Conservation (phyloP, 2,888 invertebrate species). For the Lingula anatina region DNA sequence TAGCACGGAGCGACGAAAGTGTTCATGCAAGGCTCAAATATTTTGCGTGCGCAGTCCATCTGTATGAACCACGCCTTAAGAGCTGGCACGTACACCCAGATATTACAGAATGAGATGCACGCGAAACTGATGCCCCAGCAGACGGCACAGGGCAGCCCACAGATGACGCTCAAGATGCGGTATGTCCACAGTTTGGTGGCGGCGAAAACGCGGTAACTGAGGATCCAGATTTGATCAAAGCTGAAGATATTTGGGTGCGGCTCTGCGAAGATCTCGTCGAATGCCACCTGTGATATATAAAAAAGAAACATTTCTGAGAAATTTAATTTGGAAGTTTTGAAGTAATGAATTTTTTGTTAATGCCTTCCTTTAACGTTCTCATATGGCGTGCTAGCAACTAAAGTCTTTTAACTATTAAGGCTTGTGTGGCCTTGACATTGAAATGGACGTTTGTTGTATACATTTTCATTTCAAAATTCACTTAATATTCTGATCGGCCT, state of each 20-base stretch:
- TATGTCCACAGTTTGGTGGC: conserved; percentile 63
- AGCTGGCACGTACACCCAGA: conserved; percentile 20
- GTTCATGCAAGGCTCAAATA: conserved; percentile 11
- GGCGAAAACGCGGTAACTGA: conserved; percentile 55
- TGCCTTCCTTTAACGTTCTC: too few relatives aligned
- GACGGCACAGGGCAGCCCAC: conserved; percentile 65
- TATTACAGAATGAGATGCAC: conserved; percentile 59
- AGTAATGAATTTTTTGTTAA: too few relatives aligned
- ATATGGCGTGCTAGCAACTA: too few relatives aligned
- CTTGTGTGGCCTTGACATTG: too few relatives aligned
- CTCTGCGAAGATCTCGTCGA: conserved; percentile 31
- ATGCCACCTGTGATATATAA: conserved; percentile 58
- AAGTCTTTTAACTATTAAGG: too few relatives aligned
- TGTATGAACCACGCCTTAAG: conserved; percentile 14
- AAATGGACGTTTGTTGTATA: too few relatives aligned
- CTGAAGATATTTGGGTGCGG: conserved; percentile 21
- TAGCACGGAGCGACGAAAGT: conserved; percentile 20
- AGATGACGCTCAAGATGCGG: conserved; percentile 62
- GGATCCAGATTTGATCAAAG: conserved; percentile 64
- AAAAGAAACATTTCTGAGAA: too few relatives aligned
- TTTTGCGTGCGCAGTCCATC: conserved; percentile 11
- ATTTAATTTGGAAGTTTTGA: too few relatives aligned
- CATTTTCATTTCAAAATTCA: too few relatives aligned
- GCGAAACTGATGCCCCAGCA: conserved; percentile 54
- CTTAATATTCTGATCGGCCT: too few relatives aligned